A percentile compares a stretch with the other conserved stretches of the same genome.
phyloP scores from a whole-genome alignment of 2,797 vertebrate genomes.

The Mus caroli region DNA sequence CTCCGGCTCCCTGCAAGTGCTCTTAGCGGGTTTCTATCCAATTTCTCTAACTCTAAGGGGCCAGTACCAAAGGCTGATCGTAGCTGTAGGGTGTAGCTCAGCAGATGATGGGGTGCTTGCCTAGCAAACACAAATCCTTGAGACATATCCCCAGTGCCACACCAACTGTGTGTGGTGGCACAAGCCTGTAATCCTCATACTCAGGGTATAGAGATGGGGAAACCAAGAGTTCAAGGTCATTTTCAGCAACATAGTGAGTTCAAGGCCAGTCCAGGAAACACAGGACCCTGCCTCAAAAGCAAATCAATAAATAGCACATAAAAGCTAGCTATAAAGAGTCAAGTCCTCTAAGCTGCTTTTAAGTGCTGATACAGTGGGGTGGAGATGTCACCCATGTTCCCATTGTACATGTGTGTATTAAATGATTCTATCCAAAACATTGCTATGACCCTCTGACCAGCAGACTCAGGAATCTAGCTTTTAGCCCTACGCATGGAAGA shows the following conservation, averaged over 20 bases:
- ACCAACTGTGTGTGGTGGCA: too few relatives aligned
- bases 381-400: too few relatives aligned
- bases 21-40: not conserved
- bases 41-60: not conserved
- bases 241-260: not conserved
- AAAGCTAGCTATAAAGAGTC: not conserved
- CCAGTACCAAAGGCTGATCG: not conserved
- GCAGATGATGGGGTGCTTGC: not conserved
- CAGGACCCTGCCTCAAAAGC: not conserved
- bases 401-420: not conserved
- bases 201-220: not conserved
- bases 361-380: not conserved
- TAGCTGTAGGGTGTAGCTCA: too few relatives aligned
- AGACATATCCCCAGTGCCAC: not conserved
- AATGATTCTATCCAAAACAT: accelerated
- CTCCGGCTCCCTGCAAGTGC: not conserved
- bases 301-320: not conserved
- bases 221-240: not conserved
- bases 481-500: not conserved
- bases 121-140: not conserved
- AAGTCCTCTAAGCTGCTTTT: not conserved
- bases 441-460: not conserved
- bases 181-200: not conserved
- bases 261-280: not conserved
- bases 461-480: not conserved